phyloP scores from a whole-genome alignment of 2,113 vertebrate genomes.

The Pandion haliaetus region DNA sequence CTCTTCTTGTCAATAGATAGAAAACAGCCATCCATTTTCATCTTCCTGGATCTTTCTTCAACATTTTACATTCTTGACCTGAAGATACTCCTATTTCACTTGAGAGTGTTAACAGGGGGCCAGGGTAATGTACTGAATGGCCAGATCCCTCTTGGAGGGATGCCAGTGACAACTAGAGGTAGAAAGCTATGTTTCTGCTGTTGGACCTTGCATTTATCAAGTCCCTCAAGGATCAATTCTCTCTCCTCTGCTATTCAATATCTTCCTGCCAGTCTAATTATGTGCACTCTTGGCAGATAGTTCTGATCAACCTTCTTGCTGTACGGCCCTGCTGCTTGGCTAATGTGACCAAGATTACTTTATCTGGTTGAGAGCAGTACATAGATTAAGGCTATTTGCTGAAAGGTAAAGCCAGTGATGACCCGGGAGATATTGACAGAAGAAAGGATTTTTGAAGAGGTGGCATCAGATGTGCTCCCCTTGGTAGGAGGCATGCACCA shows the following conservation, averaged over 20 bases:
- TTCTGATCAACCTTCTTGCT: not conserved
- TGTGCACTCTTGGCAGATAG: not conserved
- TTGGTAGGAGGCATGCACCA: not conserved
- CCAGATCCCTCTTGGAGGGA: not conserved
- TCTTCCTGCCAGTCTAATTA: not conserved
- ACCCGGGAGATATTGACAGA: not conserved
- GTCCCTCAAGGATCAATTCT: not conserved
- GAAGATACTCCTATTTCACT: not conserved
- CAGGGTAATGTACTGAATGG: not conserved
- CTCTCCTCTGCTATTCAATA: not conserved
- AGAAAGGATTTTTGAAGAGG: not conserved
- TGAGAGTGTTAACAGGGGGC: not conserved
- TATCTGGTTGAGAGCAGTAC: not conserved
- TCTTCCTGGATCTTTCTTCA: not conserved
- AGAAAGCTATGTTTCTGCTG: not conserved
- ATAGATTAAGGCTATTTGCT: not conserved
- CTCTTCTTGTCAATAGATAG: not conserved
- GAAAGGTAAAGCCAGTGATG: not conserved
- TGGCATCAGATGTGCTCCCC: not conserved
- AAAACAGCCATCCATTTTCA: slow-evolving; percentile 8
- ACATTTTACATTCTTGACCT: not conserved
- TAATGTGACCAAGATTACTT: not conserved
- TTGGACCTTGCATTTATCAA: not conserved
- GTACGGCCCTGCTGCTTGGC: not conserved
- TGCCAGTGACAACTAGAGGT: not conserved